A percentile compares a stretch with the other conserved stretches of the same genome.
Evolutionary conservation across 2,888 invertebrate genomes (phyloP).

Genomic region (Tachina lurida): DNA sequence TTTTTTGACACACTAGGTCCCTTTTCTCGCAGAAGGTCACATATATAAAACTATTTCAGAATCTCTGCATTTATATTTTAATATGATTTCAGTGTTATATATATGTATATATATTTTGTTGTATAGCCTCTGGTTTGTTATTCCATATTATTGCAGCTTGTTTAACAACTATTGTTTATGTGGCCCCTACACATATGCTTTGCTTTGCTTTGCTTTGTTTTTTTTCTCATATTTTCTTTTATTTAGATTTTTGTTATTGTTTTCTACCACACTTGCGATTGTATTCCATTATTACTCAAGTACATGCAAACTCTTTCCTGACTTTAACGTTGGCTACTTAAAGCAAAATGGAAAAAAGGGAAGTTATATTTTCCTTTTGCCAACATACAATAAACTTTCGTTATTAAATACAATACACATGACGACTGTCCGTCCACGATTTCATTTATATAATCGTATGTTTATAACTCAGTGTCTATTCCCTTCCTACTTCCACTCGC

Average conservation of each 20-base stretch:
- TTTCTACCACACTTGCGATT: slow-evolving; percentile 22
- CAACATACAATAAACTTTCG: slow-evolving; percentile 57
- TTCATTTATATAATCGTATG: background rate
- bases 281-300: slow-evolving; percentile 64
- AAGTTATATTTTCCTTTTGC: slow-evolving; percentile 59
- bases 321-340: slow-evolving; percentile 26
- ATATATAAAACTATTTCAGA: background rate
- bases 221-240: background rate
- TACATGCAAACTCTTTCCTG: slow-evolving; percentile 67
- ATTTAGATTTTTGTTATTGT: slow-evolving; percentile 27
- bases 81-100: background rate
- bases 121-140: slow-evolving; percentile 41
- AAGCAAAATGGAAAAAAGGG: slow-evolving; percentile 15
- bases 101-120: background rate
- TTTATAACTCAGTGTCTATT: background rate
- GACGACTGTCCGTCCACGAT: background rate
- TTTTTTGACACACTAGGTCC: too few species aligned
- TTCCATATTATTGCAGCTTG: slow-evolving; percentile 57
- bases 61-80: slow-evolving; percentile 17
- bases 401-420: slow-evolving; percentile 40
- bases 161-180: slow-evolving; percentile 57
- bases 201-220: background rate
- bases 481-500: background rate
- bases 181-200: slow-evolving; percentile 43
- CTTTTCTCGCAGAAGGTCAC: too few species aligned